Base-by-base conservation (phyloP, 2,113 vertebrate species). In the Pyxicephalus adspersus region DNA sequence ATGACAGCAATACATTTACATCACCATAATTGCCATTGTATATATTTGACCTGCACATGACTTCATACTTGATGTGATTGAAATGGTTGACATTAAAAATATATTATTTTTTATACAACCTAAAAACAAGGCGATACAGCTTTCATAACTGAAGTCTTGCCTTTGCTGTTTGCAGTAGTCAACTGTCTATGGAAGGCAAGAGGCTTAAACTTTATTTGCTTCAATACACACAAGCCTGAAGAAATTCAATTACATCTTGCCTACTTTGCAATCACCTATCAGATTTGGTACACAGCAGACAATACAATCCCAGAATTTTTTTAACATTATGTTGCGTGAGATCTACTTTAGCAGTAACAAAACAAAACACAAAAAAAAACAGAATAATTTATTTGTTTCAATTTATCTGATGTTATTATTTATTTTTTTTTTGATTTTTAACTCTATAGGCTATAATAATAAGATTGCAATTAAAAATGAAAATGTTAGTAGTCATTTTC, bases 191-290 rank as follows among this genome's bases (percentile, higher is more conserved):
- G 66, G 66, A 80, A 61, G 19, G 77, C 66, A 71, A 80, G 77
- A 51, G 77, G 77, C 66, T 71, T 71, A 70, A 70, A 63, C 77
- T 63, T 71, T 80, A 55, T 63, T 80, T 80, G 77, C 77, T 71
- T 80, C 54, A 71, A 71, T 80, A 80, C 65, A 80, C 77, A 80
- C 77, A 80, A 71, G 77, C 31, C 77, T 50, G 55, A 63, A 25
- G 77, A 80, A 80, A 80, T 70, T 80, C 66, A 80, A 80, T 80
- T 80, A 80, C 66, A 80, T 71, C 50, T 77, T 52, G 67, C 38
- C 65, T 80, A 80, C 66, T 70, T 71, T 80, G 55, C 77, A 80
- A 71, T 70, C 77, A 80, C 77, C 77, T 80, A 71, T 80, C 54
- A 71, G 77, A 80, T 80, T 80, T 80, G 65, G 66, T 80, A 60